phyloP scores from a whole-genome alignment of 2,888 invertebrate species.

The Hipparchia semele region DNA sequence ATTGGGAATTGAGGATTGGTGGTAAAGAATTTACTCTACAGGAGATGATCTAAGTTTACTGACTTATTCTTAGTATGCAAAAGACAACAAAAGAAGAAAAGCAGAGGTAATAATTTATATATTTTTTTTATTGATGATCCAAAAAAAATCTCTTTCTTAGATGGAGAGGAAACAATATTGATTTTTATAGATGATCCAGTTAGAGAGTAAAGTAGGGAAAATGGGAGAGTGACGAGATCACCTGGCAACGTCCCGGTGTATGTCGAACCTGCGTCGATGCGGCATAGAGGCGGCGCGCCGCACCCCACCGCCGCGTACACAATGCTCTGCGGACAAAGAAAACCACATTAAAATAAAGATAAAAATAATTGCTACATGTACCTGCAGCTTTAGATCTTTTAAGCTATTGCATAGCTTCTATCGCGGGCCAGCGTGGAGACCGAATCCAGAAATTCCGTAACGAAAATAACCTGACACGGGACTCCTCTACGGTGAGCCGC shows the following conservation, averaged over 20 bases:
- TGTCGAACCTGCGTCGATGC: constrained; percentile 85
- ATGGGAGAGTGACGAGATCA: constrained; percentile 67
- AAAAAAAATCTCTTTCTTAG: not conserved
- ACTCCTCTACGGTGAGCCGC: too few relatives aligned
- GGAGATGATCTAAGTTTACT: too few relatives aligned
- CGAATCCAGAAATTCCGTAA: too few relatives aligned
- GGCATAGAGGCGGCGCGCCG: constrained; percentile 75
- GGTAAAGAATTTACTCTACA: too few relatives aligned
- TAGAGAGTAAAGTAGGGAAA: not conserved
- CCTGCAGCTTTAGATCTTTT: too few relatives aligned
- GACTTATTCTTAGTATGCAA: too few relatives aligned
- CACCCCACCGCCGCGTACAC: constrained; percentile 53
- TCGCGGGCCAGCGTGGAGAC: too few relatives aligned
- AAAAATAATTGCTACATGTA: not conserved
- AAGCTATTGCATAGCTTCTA: too few relatives aligned
- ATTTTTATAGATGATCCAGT: not conserved
- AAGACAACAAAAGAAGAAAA: not conserved
- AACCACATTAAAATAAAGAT: not conserved
- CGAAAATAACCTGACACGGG: too few relatives aligned
- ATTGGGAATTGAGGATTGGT: too few relatives aligned
- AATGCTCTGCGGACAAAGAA: constrained; percentile 61
- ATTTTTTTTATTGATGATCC: not conserved
- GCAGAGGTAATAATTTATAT: not conserved
- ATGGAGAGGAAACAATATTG: not conserved
- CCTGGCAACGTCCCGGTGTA: constrained; percentile 87